phyloP scores from a whole-genome alignment of 2,797 vertebrate species.

The Trichosurus vulpecula region DNA sequence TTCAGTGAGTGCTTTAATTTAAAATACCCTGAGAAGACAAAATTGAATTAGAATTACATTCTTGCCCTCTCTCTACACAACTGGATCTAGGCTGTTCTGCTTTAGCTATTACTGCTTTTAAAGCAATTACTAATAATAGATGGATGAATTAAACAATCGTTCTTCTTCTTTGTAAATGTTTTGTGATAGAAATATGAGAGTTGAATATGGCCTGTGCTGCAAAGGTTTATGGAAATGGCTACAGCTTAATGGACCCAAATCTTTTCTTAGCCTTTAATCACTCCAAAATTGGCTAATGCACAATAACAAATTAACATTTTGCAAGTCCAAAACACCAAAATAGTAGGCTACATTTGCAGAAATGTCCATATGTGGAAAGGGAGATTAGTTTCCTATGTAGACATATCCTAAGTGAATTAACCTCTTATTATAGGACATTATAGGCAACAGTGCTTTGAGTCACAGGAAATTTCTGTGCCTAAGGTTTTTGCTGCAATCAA shows the following conservation, averaged over 20 bases:
- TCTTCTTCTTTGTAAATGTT: neutral
- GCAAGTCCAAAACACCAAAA: neutral
- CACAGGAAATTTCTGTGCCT: neutral
- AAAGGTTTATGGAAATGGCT: neutral
- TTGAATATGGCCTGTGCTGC: neutral
- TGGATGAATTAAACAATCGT: neutral
- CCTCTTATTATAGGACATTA: fast-evolving
- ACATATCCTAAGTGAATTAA: neutral
- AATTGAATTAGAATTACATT: neutral
- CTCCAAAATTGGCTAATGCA: neutral
- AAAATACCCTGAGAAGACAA: neutral
- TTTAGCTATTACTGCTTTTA: neutral
- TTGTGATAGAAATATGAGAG: neutral
- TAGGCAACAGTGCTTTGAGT: neutral
- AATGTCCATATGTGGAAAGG: neutral
- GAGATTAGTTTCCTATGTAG: neutral
- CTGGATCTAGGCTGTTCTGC: neutral
- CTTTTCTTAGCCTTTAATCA: neutral
- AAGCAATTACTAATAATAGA: neutral
- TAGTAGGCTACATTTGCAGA: fast-evolving
- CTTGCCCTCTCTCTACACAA: neutral
- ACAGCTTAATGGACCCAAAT: neutral
- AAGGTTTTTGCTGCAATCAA: neutral
- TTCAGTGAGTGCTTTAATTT: neutral
- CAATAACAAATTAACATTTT: neutral